Conservation (phyloP, 1,140 invertebrate genomes). For the Melipona quadrifasciata region DNA sequence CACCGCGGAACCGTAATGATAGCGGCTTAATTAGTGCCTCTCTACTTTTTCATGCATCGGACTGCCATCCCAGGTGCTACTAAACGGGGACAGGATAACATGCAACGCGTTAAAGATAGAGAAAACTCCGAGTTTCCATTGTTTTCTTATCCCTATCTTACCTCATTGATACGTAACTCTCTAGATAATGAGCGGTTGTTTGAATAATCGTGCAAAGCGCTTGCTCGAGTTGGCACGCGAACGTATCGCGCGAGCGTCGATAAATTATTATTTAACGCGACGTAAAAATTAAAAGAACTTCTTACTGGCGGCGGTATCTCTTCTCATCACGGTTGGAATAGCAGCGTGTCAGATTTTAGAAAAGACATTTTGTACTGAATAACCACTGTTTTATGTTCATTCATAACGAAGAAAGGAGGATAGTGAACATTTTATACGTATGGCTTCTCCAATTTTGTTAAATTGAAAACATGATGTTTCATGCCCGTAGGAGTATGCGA, state of each 20-base stretch:
- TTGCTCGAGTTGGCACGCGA: background rate
- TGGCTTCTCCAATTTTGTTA: slow-evolving; percentile 42
- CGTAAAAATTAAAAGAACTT: slow-evolving; percentile 23
- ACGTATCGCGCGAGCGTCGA: background rate
- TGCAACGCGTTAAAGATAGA: slow-evolving; percentile 30
- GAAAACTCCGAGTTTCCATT: background rate
- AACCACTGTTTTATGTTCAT: slow-evolving; percentile 31
- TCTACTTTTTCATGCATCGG: slow-evolving; percentile 52
- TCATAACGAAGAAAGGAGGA: slow-evolving; percentile 14
- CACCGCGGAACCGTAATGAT: slow-evolving; percentile 64
- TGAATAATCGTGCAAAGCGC: background rate
- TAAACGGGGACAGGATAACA: slow-evolving; percentile 58
- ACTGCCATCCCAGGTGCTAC: slow-evolving; percentile 45
- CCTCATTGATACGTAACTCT: too few relatives aligned
- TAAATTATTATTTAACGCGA: slow-evolving; percentile 22
- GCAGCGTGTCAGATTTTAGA: background rate
- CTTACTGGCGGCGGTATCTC: background rate
- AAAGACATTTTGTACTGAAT: slow-evolving; percentile 28
- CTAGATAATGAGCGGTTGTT: too few relatives aligned
- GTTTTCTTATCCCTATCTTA: background rate
- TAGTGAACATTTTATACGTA: slow-evolving; percentile 34
- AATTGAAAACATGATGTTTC: slow-evolving; percentile 43
- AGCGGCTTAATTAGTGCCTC: slow-evolving; percentile 69
- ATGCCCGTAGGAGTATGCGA: slow-evolving; percentile 24
- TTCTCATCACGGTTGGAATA: slow-evolving; percentile 8